These are phyloP conservation scores for Rhinichthys osculus DNA, from an alignment of 2,797 vertebrate genomes.

Conservation along the genomic window DNA sequence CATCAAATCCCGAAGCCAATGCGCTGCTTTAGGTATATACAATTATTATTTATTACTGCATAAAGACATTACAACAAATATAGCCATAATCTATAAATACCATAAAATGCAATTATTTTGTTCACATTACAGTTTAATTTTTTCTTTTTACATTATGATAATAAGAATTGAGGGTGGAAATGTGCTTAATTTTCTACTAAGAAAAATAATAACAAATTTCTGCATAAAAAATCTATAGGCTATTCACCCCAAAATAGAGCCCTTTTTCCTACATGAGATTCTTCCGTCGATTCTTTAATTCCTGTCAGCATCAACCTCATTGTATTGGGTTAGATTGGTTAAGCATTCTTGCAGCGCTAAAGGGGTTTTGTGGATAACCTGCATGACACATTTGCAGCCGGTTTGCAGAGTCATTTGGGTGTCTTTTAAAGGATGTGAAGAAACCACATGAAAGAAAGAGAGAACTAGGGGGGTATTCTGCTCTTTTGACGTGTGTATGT, in stretches of 20 bases:
- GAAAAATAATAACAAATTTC: too few species aligned
- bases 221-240: too few species aligned
- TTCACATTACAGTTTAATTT: too few species aligned
- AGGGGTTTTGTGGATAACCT: slow-evolving; percentile 34
- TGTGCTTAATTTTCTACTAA: background rate
- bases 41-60: background rate
- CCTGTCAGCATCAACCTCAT: background rate
- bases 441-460: slow-evolving; percentile 51
- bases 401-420: slow-evolving; percentile 47
- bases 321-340: slow-evolving; percentile 8
- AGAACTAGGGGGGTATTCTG: slow-evolving; percentile 8
- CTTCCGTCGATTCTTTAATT: background rate
- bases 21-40: background rate
- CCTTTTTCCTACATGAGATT: background rate
- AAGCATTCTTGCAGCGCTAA: slow-evolving; percentile 16
- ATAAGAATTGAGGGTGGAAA: background rate
- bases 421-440: slow-evolving; percentile 45
- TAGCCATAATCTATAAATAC: background rate
- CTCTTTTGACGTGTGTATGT: slow-evolving; percentile 3
- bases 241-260: background rate
- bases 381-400: slow-evolving; percentile 38
- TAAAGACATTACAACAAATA: background rate
- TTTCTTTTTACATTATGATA: too few species aligned
- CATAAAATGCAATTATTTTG: background rate
- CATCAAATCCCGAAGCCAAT: background rate